These are phyloP conservation scores for Petrocephalus microphthalmus DNA, from an alignment of 2,113 vertebrate species.

Conservation along the genomic window DNA sequence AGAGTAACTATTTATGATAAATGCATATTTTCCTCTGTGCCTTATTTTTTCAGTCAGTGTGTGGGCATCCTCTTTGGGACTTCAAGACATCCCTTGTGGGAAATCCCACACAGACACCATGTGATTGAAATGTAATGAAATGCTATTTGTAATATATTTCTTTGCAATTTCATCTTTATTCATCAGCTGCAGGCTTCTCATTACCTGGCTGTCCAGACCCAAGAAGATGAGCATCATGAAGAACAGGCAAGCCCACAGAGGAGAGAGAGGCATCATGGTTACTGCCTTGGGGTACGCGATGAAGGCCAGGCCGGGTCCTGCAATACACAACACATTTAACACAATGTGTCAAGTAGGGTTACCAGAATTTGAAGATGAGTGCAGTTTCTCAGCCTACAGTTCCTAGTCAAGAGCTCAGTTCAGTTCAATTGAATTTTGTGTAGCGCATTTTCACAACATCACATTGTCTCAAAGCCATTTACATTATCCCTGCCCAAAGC, in stretches of 20 bases:
- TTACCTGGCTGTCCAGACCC: constrained; percentile 93
- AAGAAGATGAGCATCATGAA: constrained; percentile 99
- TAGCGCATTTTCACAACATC: no score
- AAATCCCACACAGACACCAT: neutral
- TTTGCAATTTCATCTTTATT: neutral
- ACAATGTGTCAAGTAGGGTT: neutral
- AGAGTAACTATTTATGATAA: neutral
- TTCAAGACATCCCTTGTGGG: neutral
- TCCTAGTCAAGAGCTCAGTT: neutral
- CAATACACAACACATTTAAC: constrained; percentile 30
- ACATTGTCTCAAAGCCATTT: no score
- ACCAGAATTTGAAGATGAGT: neutral
- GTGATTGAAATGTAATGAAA: neutral
- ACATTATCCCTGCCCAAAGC: no score
- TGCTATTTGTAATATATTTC: neutral
- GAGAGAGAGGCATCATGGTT: constrained; percentile 97
- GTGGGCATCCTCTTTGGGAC: neutral
- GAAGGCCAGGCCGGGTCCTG: constrained; percentile 93
- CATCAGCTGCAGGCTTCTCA: neutral
- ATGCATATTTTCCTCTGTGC: neutral
- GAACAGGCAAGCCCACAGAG: constrained; percentile 91
- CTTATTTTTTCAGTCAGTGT: neutral
- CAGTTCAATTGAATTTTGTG: no score
- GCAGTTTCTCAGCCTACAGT: neutral
- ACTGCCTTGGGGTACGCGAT: constrained; percentile 98